phyloP scores from a whole-genome alignment of 1,140 invertebrate genomes.

The Elysia chlorotica region DNA sequence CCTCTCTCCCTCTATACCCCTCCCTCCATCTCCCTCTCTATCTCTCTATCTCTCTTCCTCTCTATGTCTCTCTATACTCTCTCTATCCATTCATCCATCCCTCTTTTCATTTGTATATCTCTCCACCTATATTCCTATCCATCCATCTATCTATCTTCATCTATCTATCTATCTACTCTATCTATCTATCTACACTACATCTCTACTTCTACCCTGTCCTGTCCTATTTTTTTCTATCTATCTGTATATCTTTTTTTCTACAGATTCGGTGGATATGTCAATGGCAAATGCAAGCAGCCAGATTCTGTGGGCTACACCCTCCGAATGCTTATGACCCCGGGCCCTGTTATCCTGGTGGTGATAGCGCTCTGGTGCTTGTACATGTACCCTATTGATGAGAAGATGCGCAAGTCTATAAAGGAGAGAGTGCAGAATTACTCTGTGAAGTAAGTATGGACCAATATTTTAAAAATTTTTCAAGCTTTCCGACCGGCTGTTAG shows the following conservation, averaged over 20 bases:
- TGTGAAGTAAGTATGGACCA: no score
- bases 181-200: no score
- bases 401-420: slow-evolving; percentile 29
- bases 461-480: no score
- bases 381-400: slow-evolving; percentile 51
- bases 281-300: slow-evolving; percentile 47
- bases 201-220: no score
- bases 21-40: no score
- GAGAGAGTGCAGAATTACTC: slow-evolving; percentile 8
- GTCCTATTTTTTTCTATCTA: no score
- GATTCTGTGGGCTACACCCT: slow-evolving; percentile 44
- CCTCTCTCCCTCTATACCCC: no score
- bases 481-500: no score
- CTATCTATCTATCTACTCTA: background rate
- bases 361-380: slow-evolving; percentile 45
- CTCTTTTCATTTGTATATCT: background rate
- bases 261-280: slow-evolving; percentile 51
- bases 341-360: slow-evolving; percentile 43
- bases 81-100: no score
- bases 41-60: no score
- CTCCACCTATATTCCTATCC: background rate
- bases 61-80: no score
- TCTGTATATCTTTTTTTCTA: slow-evolving; percentile 5
- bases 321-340: slow-evolving; percentile 47
- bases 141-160: background rate